Base-by-base conservation (phyloP, 2,888 invertebrate species). In the Mythimna lalbum region DNA sequence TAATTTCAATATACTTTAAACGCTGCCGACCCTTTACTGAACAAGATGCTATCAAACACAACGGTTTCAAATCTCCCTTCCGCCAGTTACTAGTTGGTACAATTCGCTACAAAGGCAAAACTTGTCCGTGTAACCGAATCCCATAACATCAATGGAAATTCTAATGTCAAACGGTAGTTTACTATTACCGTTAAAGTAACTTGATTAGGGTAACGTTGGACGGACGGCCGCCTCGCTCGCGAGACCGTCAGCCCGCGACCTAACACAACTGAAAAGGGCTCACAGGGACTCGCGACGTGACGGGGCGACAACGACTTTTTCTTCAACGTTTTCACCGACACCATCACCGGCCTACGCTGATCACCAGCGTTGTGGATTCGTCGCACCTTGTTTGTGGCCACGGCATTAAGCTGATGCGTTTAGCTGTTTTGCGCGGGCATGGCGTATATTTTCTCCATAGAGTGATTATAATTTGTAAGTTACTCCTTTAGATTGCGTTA, bases 131-230 rank as follows among this genome's bases (percentile, higher is more conserved):
- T 53, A 80, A 69, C 69, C 12, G 50, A 62, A 76, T 50, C 50
- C 78, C 39, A 77, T 78, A 66, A 56, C 59, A 66, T 78, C 65
- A 77, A 77, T 70, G 63, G 78, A 59, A 78, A 60, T 71, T 62
- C 78, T 73, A 56, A 69, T 69, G 56, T 67, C 81, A 69, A 83
- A 71, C 62, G 59, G 55, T 36, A 77, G 60, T 77, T 77, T 63
- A 53, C 83, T 65, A 83, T 76, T 62, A 76, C 64, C 47, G 63
- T 83, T 80, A 67, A 31, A 74, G 71, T 64, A 69, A 80, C 63
- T 47, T 66, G 70, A 70, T 70, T 65, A 63, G 64, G 66, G 50
- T 31, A 10, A 7, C n/a, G 49, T 9, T 31, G 33, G n/a, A 60
- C 39, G 55, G 12, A 36, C 21, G 23, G 19, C 1, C 9, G 39